Evolutionary conservation across 2,113 vertebrate species (phyloP), one percentile per base, ranked within the genome.

Genomic region (Sporophila hypoxantha): DNA sequence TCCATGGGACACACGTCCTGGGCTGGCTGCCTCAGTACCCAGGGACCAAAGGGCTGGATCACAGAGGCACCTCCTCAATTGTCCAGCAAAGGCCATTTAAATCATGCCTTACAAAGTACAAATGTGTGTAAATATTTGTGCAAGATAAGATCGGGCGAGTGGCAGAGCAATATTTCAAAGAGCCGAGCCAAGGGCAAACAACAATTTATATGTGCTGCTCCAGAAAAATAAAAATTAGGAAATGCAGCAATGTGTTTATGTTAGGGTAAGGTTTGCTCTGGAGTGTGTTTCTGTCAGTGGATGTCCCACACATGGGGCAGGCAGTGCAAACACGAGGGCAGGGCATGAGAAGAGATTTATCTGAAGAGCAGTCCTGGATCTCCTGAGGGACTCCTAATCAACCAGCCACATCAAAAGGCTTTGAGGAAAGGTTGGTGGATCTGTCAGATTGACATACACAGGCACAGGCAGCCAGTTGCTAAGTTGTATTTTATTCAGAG

Each of bases 121-220:
- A 87, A 94, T 49, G 74, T 23, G 0, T 29, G 60, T 94, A 93
- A 95, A 96, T 96, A 96, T 96, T 96, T 95, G 90, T 29, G 56
- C 67, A 89, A 95, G 94, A 94, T 96, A 95, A 93, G 88, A 94
- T 95, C 67, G 3, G 83, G 83, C 37, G 85, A 95, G 91, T 50
- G 62, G 86, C 75, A 49, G 5, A 92, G 93, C 82, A 78, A 92
- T 93, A 94, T 95, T 95, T 97, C 93, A 96, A 95, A 86, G 71
- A 86, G 66, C 76, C 27, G 12, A 95, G 74, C 87, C 86, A 91
- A 93, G 93, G 92, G 85, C 56, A 89, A 93, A 90, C 93, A 89
- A 22, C 76, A 88, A 93, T 94, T 93, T 89, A 93, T 93, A 70
- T 85, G 76, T 71, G 62, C 79, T 94, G 74, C 55, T 91, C 73